Conservation (phyloP, 37 sponge, comb jelly and placozoan species). For the Cliona cf. orientalis region DNA sequence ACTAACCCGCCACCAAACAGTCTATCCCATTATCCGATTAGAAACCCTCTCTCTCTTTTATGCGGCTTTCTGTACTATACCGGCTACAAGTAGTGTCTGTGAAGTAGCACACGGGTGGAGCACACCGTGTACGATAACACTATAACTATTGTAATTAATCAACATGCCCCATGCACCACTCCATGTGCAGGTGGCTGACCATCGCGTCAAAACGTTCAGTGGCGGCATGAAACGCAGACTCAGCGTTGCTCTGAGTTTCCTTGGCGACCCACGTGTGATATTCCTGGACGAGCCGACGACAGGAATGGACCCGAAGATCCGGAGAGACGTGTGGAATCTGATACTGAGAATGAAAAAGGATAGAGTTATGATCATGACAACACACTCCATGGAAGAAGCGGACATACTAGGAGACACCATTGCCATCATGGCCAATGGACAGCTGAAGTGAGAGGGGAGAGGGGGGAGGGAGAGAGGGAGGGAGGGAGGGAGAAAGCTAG, state of each 20-base stretch:
- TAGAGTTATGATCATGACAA: slow-evolving; percentile 82
- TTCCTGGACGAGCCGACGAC: slow-evolving; percentile 68
- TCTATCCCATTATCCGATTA: too few relatives aligned
- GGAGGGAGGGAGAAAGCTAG: not conserved
- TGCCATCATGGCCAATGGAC: slow-evolving; percentile 82
- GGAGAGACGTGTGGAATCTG: slow-evolving; percentile 87
- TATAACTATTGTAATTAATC: too few relatives aligned
- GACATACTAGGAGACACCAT: slow-evolving; percentile 84
- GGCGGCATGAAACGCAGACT: slow-evolving; percentile 88
- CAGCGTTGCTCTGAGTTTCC: slow-evolving; percentile 84
- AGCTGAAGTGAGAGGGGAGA: slow-evolving; percentile 57
- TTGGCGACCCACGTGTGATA: slow-evolving; percentile 74
- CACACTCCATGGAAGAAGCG: slow-evolving; percentile 91
- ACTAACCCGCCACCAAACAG: too few relatives aligned
- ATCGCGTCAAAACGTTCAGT: slow-evolving; percentile 84
- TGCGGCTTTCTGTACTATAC: too few relatives aligned
- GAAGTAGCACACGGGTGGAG: too few relatives aligned
- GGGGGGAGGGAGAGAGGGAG: not conserved
- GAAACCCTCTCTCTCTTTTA: too few relatives aligned
- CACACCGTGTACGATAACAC: too few relatives aligned
- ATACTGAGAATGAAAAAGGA: slow-evolving; percentile 70
- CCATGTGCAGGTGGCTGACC: slow-evolving; percentile 76
- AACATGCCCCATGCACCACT: too few relatives aligned
- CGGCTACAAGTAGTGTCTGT: too few relatives aligned
- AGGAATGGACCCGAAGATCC: slow-evolving; percentile 84